phyloP scores from a whole-genome alignment of 2,797 vertebrate genomes.

The Anguilla pacifica region DNA sequence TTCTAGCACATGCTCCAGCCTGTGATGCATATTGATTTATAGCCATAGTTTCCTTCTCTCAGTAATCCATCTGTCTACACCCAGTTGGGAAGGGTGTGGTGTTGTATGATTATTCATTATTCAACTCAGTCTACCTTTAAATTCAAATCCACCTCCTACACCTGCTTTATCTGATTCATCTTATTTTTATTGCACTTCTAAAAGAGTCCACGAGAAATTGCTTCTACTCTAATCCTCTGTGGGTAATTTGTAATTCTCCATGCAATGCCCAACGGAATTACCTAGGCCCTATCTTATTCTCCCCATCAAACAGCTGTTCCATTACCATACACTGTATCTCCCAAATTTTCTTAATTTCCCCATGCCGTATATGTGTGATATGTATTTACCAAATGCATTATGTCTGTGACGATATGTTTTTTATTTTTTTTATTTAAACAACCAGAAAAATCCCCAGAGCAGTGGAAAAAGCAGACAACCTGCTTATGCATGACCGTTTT shows the following conservation, averaged over 20 bases:
- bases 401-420: background rate
- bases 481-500: background rate
- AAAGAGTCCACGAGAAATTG: constrained; percentile 8
- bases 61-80: background rate
- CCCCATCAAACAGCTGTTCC: background rate
- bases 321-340: background rate
- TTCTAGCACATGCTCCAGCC: background rate
- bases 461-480: background rate
- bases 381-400: background rate
- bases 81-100: background rate
- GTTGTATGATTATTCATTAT: background rate
- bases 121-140: background rate
- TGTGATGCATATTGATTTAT: background rate
- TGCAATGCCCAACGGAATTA: background rate
- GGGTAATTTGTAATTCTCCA: constrained; percentile 6
- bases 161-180: constrained; percentile 7
- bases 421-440: background rate
- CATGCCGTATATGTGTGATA: background rate
- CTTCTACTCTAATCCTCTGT: background rate
- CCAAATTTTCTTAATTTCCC: background rate
- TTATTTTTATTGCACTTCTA: constrained; percentile 12
- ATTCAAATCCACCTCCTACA: constrained; percentile 2
- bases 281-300: background rate
- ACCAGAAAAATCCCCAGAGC: background rate
- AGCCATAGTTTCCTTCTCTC: background rate